phyloP scores from a whole-genome alignment of 1,140 invertebrate genomes.

The Monomorium pharaonis region DNA sequence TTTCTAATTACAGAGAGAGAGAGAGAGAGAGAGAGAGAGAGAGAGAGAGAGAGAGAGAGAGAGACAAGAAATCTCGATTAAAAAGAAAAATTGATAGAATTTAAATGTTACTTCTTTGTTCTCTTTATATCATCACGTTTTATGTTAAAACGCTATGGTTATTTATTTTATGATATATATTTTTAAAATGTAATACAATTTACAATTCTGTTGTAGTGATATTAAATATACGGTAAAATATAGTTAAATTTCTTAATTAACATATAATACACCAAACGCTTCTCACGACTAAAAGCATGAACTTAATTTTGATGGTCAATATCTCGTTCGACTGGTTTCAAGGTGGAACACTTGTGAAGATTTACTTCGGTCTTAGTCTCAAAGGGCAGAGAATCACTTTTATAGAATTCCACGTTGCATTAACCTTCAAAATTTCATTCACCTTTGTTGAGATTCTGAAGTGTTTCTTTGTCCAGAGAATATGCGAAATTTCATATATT shows the following conservation, averaged over 20 bases:
- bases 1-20: too few relatives aligned
- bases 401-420: not conserved
- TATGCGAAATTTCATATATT: not conserved
- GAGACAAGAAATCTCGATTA: too few relatives aligned
- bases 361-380: not conserved
- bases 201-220: not conserved
- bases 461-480: not conserved
- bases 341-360: slow-evolving; percentile 1
- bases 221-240: too few relatives aligned
- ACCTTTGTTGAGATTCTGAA: not conserved
- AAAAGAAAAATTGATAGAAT: too few relatives aligned
- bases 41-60: too few relatives aligned
- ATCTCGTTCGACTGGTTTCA: not conserved
- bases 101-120: too few relatives aligned
- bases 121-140: not conserved
- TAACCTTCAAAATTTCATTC: not conserved
- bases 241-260: too few relatives aligned
- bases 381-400: slow-evolving; percentile 8
- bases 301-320: not conserved
- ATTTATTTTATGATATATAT: not conserved
- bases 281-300: not conserved
- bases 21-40: too few relatives aligned
- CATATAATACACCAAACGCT: too few relatives aligned
- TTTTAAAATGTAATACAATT: not conserved
- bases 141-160: too few relatives aligned